phyloP scores from a whole-genome alignment of 2,797 vertebrate species.

The Rhadinocentrus ornatus region DNA sequence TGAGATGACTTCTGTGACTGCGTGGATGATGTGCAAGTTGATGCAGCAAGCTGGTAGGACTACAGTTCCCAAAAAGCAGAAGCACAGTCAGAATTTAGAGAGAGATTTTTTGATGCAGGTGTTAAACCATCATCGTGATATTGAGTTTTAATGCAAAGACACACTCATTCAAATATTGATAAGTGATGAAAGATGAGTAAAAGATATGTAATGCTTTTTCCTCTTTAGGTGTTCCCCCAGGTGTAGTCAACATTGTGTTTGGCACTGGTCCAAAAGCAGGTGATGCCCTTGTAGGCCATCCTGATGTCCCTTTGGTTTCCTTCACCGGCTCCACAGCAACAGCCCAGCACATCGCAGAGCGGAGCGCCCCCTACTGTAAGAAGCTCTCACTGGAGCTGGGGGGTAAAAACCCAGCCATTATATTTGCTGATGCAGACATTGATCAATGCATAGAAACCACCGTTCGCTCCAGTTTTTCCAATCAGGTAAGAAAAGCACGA shows the following conservation, averaged over 20 bases:
- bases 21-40: constrained; percentile 97
- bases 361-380: constrained; percentile 91
- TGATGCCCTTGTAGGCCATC: constrained; percentile 91
- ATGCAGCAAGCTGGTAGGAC: constrained; percentile 90
- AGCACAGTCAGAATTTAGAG: background rate
- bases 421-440: constrained; percentile 93
- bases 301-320: constrained; percentile 90
- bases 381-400: constrained; percentile 94
- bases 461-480: constrained; percentile 93
- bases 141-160: background rate
- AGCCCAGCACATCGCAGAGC: constrained; percentile 86
- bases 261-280: constrained; percentile 87
- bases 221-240: constrained; percentile 87
- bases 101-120: background rate
- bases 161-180: background rate
- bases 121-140: background rate
- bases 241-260: constrained; percentile 94
- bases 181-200: background rate
- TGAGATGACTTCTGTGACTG: constrained; percentile 96
- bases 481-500: constrained; percentile 77
- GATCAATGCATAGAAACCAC: constrained; percentile 89
- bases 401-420: constrained; percentile 94
- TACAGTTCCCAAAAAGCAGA: constrained; percentile 8
- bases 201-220: background rate
- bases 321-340: constrained; percentile 97